phyloP scores from a whole-genome alignment of 2,113 vertebrate genomes.

The Gymnarchus niloticus region DNA sequence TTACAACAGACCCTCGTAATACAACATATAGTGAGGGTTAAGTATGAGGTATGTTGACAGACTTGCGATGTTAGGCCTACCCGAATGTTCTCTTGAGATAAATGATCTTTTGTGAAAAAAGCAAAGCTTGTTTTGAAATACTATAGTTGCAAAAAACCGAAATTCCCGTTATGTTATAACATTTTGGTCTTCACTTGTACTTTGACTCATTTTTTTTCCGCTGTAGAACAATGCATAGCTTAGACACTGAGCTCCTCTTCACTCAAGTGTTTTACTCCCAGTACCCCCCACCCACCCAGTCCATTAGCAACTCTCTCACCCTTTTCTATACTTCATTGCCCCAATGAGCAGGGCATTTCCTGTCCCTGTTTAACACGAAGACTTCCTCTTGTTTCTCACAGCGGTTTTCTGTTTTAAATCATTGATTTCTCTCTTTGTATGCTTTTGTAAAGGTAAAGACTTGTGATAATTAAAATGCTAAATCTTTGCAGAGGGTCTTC shows the following conservation, averaged over 20 bases:
- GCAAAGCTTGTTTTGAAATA: too few species aligned
- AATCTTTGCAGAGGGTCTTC: background rate
- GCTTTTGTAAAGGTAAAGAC: background rate
- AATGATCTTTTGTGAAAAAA: too few species aligned
- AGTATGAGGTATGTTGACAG: background rate
- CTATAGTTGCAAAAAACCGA: too few species aligned
- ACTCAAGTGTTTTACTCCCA: background rate
- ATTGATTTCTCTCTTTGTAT: background rate
- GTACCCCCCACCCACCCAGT: background rate
- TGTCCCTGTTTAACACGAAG: constrained; percentile 14
- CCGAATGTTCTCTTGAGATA: too few species aligned
- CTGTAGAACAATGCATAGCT: background rate
- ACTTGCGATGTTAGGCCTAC: too few species aligned
- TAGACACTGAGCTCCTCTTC: background rate
- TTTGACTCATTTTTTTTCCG: background rate
- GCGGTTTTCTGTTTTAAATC: background rate
- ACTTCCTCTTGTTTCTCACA: background rate
- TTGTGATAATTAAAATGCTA: too few species aligned
- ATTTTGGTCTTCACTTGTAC: background rate
- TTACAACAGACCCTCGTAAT: too few species aligned
- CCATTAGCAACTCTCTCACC: background rate
- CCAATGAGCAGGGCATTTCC: background rate
- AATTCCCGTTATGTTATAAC: background rate
- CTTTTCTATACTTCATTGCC: background rate
- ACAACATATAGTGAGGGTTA: too few species aligned